Evolutionary conservation across 2,888 invertebrate species (phyloP), one percentile per base, ranked within the genome.

Genomic region (Nomada ruficornis): DNA sequence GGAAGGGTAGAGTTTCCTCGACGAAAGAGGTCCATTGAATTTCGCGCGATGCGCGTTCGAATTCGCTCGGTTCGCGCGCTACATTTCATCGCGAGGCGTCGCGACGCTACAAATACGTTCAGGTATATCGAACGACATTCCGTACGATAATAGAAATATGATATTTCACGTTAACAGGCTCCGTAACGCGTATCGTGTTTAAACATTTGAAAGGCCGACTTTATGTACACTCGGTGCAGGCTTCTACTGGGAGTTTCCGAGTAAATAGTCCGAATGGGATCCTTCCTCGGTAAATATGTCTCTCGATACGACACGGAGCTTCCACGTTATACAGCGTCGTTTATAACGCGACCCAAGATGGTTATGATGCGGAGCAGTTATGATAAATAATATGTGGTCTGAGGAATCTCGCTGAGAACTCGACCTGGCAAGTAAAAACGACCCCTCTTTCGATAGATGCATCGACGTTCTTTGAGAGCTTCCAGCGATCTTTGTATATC

Each of bases 271-370:
- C 86, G 79, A 83, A 85, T 80, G 80, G 89, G 90, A 90, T 86
- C 82, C 75, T 85, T 36, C 86, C 87, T 81, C 82, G 83, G 90
- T 88, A 90, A 90, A 90, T 90, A 90, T 90, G 89, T 90, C 86
- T 88, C 82, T 84, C 88, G 88, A 90, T 89, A 87, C 88, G 88
- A 89, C 88, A 89, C 68, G 76, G 84, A 60, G 85, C 86, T 84
- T 87, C 87, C 86, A 70, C 80, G 85, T 84, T 85, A 81, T 80
- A 77, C 36, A 70, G 79, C 82, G 73, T 82, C 90, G 83, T 90
- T 90, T 90, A 88, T 89, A 89, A 89, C 85, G 71, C 74, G 71
- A 68, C 36, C 63, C 81, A 63, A 65, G 74, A 84, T 77, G 77
- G 86, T 84, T 89, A 88, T 83, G 84, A 85, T 85, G 75, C 59